These are phyloP conservation scores for Actenoides lindsayi DNA, from an alignment of 2,113 vertebrate genomes.

Conservation along the genomic window DNA sequence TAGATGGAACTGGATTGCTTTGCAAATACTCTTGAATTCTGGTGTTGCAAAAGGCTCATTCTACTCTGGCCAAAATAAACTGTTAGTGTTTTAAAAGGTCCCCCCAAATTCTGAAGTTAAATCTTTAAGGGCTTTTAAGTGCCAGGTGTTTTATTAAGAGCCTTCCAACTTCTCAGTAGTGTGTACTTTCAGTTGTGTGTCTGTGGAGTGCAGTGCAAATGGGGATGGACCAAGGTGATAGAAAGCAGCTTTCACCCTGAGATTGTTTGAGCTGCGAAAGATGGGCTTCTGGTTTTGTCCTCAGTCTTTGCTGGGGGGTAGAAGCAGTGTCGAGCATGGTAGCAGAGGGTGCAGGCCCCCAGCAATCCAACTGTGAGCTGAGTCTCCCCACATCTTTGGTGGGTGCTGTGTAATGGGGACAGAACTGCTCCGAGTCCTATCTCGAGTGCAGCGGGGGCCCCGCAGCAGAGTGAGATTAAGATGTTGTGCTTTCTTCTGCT, in stretches of 20 bases:
- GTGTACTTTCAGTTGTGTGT: fast-evolving
- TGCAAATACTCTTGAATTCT: neutral
- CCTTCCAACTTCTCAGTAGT: neutral
- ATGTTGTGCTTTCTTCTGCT: neutral
- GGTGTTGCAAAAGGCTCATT: neutral
- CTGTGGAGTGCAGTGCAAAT: no score
- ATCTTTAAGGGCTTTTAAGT: neutral
- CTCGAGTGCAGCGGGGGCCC: neutral
- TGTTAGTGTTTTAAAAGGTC: neutral
- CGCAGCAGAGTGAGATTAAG: neutral
- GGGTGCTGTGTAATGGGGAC: neutral
- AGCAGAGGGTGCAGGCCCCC: neutral
- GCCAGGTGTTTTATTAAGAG: neutral
- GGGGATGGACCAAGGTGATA: fast-evolving
- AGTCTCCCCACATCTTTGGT: neutral
- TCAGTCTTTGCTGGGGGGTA: neutral
- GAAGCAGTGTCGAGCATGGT: neutral
- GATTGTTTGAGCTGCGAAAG: neutral
- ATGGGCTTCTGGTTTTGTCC: neutral
- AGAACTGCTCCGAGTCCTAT: neutral
- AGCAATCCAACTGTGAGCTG: neutral
- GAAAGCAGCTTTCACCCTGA: neutral
- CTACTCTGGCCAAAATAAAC: neutral
- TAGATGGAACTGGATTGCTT: neutral
- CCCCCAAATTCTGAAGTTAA: neutral